Percentiles rank a stretch among this genome's conserved stretches.
These are phyloP conservation scores for Parus major DNA, from an alignment of 2,113 vertebrate species.

Conservation along the genomic window DNA sequence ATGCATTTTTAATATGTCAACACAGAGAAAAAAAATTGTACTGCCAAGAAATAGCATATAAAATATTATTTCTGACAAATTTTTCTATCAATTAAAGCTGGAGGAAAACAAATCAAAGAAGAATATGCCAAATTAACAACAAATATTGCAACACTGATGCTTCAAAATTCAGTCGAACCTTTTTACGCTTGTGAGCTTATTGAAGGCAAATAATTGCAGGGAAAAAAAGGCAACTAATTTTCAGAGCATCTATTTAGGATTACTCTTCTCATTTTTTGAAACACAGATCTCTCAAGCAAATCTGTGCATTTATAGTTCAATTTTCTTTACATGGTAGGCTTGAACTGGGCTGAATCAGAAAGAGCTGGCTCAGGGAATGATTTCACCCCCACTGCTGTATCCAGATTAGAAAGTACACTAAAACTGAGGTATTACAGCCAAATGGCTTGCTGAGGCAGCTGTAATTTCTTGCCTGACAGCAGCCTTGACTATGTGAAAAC, in stretches of 20 bases:
- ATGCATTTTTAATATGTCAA: background rate
- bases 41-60: background rate
- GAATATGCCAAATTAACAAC: background rate
- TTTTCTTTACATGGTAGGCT: background rate
- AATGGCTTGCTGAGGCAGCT: background rate
- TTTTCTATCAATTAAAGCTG: background rate
- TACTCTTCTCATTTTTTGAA: background rate
- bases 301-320: background rate
- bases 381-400: background rate
- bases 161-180: background rate
- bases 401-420: background rate
- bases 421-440: background rate
- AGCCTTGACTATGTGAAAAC: background rate
- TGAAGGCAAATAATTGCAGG: background rate
- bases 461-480: background rate
- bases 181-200: background rate
- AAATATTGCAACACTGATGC: background rate
- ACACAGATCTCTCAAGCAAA: background rate
- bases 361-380: background rate
- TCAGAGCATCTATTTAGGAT: background rate
- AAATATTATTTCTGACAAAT: background rate
- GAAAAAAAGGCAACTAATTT: background rate
- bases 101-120: background rate
- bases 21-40: background rate
- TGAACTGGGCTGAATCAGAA: background rate